These are phyloP conservation scores for Streptopelia turtur DNA, from an alignment of 2,797 vertebrate genomes.

Conservation along the genomic window DNA sequence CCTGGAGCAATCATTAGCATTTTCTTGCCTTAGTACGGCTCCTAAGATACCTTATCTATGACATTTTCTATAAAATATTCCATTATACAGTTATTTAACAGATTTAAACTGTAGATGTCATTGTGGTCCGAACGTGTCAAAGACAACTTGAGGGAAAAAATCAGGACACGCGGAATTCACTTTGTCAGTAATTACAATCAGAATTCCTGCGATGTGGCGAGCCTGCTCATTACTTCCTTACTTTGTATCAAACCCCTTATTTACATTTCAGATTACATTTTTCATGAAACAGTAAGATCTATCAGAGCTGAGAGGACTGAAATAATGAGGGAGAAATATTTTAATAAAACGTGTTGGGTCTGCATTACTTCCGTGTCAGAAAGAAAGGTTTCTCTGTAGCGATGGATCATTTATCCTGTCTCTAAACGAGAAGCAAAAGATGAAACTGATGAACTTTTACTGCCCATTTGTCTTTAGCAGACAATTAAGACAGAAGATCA, in stretches of 20 bases:
- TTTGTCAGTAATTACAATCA: constrained; percentile 90
- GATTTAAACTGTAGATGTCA: constrained; percentile 85
- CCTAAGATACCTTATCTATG: constrained; percentile 80
- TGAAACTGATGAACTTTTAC: constrained; percentile 87
- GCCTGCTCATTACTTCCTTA: constrained; percentile 88
- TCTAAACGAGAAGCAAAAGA: constrained; percentile 84
- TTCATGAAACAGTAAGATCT: constrained; percentile 86
- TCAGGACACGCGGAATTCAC: constrained; percentile 79
- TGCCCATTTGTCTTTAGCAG: constrained; percentile 85
- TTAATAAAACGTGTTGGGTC: constrained; percentile 85
- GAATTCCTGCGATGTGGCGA: constrained; percentile 82
- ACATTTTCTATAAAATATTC: constrained; percentile 85
- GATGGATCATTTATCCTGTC: constrained; percentile 84
- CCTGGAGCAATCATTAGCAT: constrained; percentile 73
- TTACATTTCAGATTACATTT: constrained; percentile 97
- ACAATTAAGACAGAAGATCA: constrained; percentile 94
- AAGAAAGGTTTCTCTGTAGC: constrained; percentile 82
- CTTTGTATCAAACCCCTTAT: constrained; percentile 90
- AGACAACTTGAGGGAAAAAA: constrained; percentile 80
- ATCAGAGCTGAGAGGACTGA: constrained; percentile 82
- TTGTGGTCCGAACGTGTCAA: constrained; percentile 82
- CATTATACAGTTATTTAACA: constrained; percentile 83
- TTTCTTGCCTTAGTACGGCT: constrained; percentile 30
- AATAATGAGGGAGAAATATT: constrained; percentile 90
- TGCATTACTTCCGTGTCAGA: constrained; percentile 82